phyloP scores from a whole-genome alignment of 2,888 invertebrate genomes.

The Aporophyla lueneburgensis region DNA sequence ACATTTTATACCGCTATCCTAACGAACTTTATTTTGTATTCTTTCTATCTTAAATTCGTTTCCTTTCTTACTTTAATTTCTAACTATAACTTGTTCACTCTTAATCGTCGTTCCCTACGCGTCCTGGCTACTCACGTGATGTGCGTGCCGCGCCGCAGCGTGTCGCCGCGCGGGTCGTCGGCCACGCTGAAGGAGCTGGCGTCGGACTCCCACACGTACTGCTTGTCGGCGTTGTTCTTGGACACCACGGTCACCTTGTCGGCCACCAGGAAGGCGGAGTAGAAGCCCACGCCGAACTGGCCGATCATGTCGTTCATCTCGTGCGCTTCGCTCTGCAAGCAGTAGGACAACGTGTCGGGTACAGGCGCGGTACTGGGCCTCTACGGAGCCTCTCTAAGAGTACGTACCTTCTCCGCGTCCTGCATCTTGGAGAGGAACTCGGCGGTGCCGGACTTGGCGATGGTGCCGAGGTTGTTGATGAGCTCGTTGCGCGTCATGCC shows the following conservation, averaged over 20 bases:
- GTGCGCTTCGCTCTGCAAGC: constrained; percentile 84
- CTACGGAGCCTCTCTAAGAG: no score
- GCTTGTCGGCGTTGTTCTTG: constrained; percentile 98
- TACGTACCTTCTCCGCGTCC: constrained; percentile 89
- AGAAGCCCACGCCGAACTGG: constrained; percentile 99
- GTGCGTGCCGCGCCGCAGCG: constrained; percentile 97
- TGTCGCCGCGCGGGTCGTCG: constrained; percentile 98
- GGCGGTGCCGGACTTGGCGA: constrained; percentile 99
- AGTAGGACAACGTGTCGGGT: neutral
- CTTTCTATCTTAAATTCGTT: no score
- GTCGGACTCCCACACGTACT: constrained; percentile 99
- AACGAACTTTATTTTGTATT: no score
- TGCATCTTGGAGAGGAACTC: constrained; percentile 98
- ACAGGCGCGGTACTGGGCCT: neutral
- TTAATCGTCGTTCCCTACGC: no score
- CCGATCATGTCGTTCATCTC: constrained; percentile 99
- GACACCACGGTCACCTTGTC: constrained; percentile 98
- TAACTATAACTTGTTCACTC: no score
- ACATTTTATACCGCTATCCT: no score
- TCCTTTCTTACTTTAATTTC: no score
- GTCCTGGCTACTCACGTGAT: constrained; percentile 91
- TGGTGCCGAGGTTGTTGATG: constrained; percentile 98
- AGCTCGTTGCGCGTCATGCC: constrained; percentile 99
- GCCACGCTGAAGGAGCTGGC: constrained; percentile 96
- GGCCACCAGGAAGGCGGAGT: constrained; percentile 99